Evolutionary conservation across 2,113 vertebrate genomes (phyloP), one percentile per base, ranked within the genome.

Genomic region (Macaca nemestrina): DNA sequence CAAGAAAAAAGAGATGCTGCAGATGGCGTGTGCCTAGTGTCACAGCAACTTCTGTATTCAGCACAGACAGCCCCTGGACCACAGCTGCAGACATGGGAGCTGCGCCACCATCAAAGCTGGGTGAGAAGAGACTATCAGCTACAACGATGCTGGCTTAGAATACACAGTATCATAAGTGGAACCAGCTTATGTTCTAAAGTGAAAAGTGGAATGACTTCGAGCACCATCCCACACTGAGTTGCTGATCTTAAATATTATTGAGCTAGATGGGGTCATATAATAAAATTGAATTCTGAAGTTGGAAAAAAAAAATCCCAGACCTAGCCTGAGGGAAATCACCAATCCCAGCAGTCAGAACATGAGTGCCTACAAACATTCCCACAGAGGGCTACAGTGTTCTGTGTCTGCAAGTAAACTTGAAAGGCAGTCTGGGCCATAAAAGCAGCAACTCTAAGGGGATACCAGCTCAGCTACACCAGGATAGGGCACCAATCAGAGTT

Each of bases 1-100:
- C 98, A 99, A 98, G 98, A 99, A 99, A 97, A 99, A 99, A 95
- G 99, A 99, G 98, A 99, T 99, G 99, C 99, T 99, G 57, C 98
- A 98, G 83, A 98, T 99, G 83, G 95, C 98, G 8, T 99, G 99
- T 96, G 99, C 99, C 6, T 99, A 99, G 93, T 99, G 99, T 43
- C 97, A 94, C 59, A 98, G 98, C 94, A 99, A 99, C 97, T 99
- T 99, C 98, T 99, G 99, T 98, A 99, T 99, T 83, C 99, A 99
- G 90, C 99, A 99, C 89, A 98, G 99, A 43, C 99, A 99, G 93
- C 99, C 99, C 12, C 98, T 99, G 98, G 99, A 99, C 97, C 99
- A 99, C 0, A 97, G 98, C 76, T 99, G 99, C 98, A 98, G 96
- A 73, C 98, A 98, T 27, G 98, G 97, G 43, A 91, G 96, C 67